Evolutionary conservation across 2,888 invertebrate genomes (phyloP).

Genomic region (Oxystoma pomonae): DNA sequence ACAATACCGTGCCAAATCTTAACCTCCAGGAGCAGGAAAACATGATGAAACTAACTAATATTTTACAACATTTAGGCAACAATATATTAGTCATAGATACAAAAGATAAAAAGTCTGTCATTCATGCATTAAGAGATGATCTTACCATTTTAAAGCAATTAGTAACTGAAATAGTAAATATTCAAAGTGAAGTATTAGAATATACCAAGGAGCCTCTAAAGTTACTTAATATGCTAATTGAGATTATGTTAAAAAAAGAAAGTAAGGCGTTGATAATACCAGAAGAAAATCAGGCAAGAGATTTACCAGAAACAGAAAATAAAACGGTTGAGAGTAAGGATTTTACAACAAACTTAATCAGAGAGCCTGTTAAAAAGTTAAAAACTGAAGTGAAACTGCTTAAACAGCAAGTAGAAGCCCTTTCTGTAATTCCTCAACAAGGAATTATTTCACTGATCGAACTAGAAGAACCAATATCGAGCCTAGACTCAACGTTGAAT

Average conservation of each 20-base stretch:
- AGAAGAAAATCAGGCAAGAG: no score
- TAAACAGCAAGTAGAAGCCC: neutral
- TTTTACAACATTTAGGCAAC: neutral
- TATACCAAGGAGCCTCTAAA: slow-evolving; percentile 27
- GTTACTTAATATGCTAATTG: slow-evolving; percentile 24
- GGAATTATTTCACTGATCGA: neutral
- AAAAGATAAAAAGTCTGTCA: neutral
- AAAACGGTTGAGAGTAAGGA: no score
- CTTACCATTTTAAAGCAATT: slow-evolving; percentile 7
- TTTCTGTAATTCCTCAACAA: neutral
- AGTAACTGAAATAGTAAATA: slow-evolving; percentile 3
- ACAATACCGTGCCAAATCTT: slow-evolving; percentile 13
- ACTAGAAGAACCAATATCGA: neutral
- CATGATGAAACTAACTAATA: neutral
- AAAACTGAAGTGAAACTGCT: neutral
- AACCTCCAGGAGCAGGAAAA: neutral
- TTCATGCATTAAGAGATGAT: neutral
- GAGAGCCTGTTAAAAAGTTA: no score
- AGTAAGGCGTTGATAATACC: no score
- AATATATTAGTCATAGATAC: neutral
- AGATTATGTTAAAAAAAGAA: slow-evolving; percentile 18
- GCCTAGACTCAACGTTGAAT: no score
- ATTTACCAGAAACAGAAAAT: no score
- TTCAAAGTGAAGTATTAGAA: slow-evolving; percentile 16
- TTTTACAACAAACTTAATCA: no score